Base-by-base conservation (phyloP, 2,888 invertebrate genomes). In the Agriopis aurantiaria region DNA sequence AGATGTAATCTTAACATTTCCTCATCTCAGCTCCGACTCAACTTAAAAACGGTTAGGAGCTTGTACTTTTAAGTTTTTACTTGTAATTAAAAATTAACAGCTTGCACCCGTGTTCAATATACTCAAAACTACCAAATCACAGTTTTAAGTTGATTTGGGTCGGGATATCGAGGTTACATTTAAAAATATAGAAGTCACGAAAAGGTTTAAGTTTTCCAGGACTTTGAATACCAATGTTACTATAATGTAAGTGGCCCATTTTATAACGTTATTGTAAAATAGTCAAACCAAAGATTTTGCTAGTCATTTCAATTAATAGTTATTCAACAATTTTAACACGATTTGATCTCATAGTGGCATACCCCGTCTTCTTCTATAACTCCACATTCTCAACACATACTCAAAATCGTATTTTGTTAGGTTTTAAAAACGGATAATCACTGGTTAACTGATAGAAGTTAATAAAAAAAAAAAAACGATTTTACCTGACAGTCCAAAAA, bases 321-420 rank as follows among this genome's bases (percentile, higher is more conserved):
- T 76, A 71, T 71, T 67, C 55, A 48, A 64, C 68, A 14, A 69
- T 76, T 73, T 75, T 68, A 68, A 65, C 69, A 74, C 68, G 57
- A 74, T 75, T 74, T 76, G 75, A 76, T 78, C 75, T 78, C 84
- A 84, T 84, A 85, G 84, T 83, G 69, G 81, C 76, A 72, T 23
- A 33, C n/a, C 23, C 12, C 23, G n/a, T 48, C 33, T 58, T 46
- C 43, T 8, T 41, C 4, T 1, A 23, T 9, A n/a, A 45, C 8
- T 45, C n/a, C 41, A 40, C 40, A 8, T 43, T 43, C 41, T 43
- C 12, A 11, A 43, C 43, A 17, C 56, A 57, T 57, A n/a, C 55
- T 40, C 14, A 17, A 43, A 41, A 11, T 33, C 33, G 10, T 4
- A 10, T 55, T 12, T 46, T 12, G 46, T 48, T 48, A 48, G 3